Evolutionary conservation across 2,888 invertebrate species (phyloP).

Genomic region (Acheta domesticus): DNA sequence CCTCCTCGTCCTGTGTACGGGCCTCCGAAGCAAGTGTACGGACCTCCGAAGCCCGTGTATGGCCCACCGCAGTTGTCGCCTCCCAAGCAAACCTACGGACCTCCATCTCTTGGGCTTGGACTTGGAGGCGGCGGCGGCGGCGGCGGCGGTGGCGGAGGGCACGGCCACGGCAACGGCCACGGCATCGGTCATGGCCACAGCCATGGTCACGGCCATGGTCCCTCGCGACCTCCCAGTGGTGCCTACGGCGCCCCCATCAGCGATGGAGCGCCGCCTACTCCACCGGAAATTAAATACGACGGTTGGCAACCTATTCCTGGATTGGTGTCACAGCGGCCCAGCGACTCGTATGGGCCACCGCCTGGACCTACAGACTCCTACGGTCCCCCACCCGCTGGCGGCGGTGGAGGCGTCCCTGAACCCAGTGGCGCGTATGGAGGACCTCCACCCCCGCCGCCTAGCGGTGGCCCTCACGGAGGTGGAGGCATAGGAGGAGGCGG

Average conservation of each 20-base stretch:
- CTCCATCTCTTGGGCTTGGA: conserved; percentile 37
- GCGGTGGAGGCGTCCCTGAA: neutral
- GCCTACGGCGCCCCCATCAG: conserved; percentile 49
- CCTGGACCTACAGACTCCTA: conserved; percentile 30
- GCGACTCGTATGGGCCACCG: conserved; percentile 37
- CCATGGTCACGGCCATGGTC: conserved; percentile 41
- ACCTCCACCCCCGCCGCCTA: conserved; percentile 31
- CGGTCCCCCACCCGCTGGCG: conserved; percentile 30
- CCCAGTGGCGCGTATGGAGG: conserved; percentile 36
- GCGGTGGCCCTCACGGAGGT: conserved; percentile 3
- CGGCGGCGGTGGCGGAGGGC: conserved; percentile 32
- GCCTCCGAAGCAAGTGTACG: conserved; percentile 41
- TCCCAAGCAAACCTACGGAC: conserved; percentile 39
- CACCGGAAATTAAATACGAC: conserved; percentile 72
- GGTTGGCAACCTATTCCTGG: conserved; percentile 86
- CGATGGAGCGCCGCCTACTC: conserved; percentile 70
- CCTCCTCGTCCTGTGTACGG: conserved; percentile 39
- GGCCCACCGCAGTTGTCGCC: conserved; percentile 30
- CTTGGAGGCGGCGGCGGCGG: conserved; percentile 37
- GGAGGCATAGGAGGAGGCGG: neutral
- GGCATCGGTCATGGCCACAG: conserved; percentile 41
- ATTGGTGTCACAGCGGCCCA: conserved; percentile 44
- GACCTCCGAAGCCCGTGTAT: conserved; percentile 38
- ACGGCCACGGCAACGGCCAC: conserved; percentile 38
- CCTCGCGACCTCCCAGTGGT: conserved; percentile 35